phyloP scores from a whole-genome alignment of 2,113 vertebrate species.

The Gallinago paraguaiae region DNA sequence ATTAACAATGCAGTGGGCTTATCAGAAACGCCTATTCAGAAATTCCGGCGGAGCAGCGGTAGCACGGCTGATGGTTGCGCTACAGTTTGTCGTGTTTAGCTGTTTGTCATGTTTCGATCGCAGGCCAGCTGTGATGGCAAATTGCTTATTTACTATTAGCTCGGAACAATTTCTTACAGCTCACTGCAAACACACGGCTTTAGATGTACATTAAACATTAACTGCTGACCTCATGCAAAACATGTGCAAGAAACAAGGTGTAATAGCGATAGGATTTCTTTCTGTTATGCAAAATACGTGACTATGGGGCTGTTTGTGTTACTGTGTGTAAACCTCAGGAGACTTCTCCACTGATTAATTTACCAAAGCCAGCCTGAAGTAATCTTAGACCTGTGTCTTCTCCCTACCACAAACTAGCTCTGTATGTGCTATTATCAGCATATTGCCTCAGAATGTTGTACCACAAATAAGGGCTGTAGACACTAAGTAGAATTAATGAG shows the following conservation, averaged over 20 bases:
- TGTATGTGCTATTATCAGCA: constrained; percentile 8
- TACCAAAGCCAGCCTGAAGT: background rate
- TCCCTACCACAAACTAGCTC: background rate
- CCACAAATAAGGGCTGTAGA: background rate
- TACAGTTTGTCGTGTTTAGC: background rate
- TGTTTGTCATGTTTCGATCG: background rate
- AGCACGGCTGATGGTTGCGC: background rate
- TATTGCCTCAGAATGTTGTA: background rate
- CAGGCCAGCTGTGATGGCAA: constrained; percentile 25
- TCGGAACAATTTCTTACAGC: background rate
- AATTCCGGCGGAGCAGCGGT: background rate
- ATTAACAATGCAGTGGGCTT: background rate
- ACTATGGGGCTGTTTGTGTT: background rate
- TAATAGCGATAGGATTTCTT: background rate
- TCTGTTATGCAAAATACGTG: constrained; percentile 2
- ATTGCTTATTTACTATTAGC: constrained; percentile 1
- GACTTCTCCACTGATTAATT: constrained; percentile 3
- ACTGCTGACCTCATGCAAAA: background rate
- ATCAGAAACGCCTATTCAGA: background rate
- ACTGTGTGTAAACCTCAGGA: background rate
- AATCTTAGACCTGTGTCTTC: background rate
- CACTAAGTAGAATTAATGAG: constrained; percentile 35
- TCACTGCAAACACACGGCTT: background rate
- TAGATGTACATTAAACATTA: background rate
- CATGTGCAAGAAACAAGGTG: background rate